Evolutionary conservation across 1,140 invertebrate genomes (phyloP), one percentile per base, ranked within the genome.

Genomic region (Drosophila triauraria): DNA sequence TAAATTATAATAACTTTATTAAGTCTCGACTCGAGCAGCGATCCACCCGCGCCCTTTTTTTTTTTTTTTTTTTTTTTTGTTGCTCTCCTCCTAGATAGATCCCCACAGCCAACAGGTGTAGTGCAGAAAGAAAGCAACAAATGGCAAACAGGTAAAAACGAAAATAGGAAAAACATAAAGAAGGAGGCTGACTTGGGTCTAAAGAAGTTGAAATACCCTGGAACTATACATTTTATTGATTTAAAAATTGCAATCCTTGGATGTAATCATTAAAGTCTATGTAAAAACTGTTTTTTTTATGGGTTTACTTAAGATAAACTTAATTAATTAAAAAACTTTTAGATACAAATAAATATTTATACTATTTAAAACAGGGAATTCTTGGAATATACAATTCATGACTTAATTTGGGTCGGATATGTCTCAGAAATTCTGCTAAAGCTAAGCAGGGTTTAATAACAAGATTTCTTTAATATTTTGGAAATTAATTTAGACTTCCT

Each of bases 1-100:
- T 90, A 90, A 90, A 91, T 90, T 90, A 90, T 90, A 90, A 90
- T 90, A 90, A 90, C 85, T 90, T 90, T 90, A 90, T 90, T 90
- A 90, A 90, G 85, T 64, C 83, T 62, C 68, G 57, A 75, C 74
- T 76, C 15, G 50, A 76, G 50, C 9, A 48, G 51, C 44, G 42
- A 58, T 43, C 42, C 46, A 54, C 48, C 54, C 46, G 47, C 59
- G 53, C 50, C 68, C 71, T 65, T 85, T 64, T 43, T 76, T 20
- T 44, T 48, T 32, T n/a, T n/a, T n/a, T n/a, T n/a, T 20, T 20
- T 0, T 32, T 3, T 32, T 32, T 32, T 32, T 32, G 0, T 2
- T 10, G 20, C 53, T 25, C 53, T 56, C 53, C 35, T 40, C 20
- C 20, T 6, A n/a, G 53, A 23, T 69, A 78, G 80, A 61, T 61